Percentiles rank a stretch among this genome's conserved stretches.
phyloP scores from a whole-genome alignment of 1,140 invertebrate species.

The Brachionus angularis region DNA sequence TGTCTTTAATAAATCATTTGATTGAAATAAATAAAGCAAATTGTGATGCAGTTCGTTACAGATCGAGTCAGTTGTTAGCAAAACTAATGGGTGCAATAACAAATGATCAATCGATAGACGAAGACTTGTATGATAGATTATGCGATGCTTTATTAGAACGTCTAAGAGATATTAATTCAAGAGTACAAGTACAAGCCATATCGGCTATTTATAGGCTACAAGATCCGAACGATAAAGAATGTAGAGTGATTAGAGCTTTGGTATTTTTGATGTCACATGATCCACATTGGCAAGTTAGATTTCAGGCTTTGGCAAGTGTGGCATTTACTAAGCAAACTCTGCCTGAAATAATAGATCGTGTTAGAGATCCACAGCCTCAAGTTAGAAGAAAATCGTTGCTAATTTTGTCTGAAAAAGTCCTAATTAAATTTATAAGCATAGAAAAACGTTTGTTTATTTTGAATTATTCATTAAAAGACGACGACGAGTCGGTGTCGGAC shows the following conservation, averaged over 20 bases:
- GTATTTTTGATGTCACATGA: conserved; percentile 72
- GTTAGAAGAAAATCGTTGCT: conserved; percentile 64
- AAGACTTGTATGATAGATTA: conserved; percentile 70
- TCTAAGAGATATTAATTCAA: conserved; percentile 67
- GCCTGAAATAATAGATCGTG: conserved; percentile 66
- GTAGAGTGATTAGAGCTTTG: conserved; percentile 73
- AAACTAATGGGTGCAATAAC: conserved; percentile 69
- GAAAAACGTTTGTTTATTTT: conserved; percentile 66
- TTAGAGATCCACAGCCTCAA: conserved; percentile 69
- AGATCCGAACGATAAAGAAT: conserved; percentile 70
- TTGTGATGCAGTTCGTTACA: conserved; percentile 65
- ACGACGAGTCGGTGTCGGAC: conserved; percentile 11
- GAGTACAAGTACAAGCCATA: conserved; percentile 72
- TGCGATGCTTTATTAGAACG: conserved; percentile 67
- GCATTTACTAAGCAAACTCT: conserved; percentile 66
- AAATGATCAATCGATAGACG: conserved; percentile 71
- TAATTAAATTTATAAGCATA: conserved; percentile 66
- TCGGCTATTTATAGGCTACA: conserved; percentile 73
- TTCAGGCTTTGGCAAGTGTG: conserved; percentile 66
- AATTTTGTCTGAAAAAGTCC: conserved; percentile 67
- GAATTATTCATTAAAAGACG: conserved; percentile 66
- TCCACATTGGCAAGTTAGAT: conserved; percentile 68
- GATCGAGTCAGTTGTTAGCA: conserved; percentile 71
- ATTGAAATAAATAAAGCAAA: conserved; percentile 62
- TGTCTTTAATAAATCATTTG: conserved; percentile 52